Conservation (phyloP, 2,797 vertebrate species). For the Cuculus canorus region DNA sequence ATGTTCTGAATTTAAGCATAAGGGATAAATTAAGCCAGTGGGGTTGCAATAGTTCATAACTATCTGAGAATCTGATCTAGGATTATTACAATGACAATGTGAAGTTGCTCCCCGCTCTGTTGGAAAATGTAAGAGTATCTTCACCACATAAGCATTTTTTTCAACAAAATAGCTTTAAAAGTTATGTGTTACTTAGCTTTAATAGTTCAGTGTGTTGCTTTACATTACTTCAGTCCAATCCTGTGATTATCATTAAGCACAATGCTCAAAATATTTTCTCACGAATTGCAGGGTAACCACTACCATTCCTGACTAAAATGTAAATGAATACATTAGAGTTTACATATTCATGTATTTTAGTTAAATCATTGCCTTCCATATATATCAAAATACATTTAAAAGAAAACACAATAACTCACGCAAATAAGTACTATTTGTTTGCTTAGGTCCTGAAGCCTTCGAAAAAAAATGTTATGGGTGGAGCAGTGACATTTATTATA, state of each 20-base stretch:
- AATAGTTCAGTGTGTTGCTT: neutral
- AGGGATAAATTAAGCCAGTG: neutral
- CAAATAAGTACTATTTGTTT: neutral
- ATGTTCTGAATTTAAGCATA: constrained; percentile 4
- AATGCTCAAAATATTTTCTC: neutral
- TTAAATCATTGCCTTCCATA: neutral
- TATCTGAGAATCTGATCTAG: neutral
- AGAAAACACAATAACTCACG: neutral
- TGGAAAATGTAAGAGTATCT: neutral
- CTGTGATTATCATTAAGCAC: neutral
- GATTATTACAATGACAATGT: neutral
- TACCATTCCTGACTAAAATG: neutral
- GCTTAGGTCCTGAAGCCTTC: neutral
- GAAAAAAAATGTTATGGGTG: neutral
- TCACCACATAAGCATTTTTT: neutral
- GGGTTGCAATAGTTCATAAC: neutral
- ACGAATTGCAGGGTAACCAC: neutral
- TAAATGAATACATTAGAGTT: neutral
- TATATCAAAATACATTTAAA: neutral
- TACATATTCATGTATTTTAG: neutral
- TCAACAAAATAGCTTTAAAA: neutral
- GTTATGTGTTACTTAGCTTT: neutral
- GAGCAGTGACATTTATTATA: neutral
- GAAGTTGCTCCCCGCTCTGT: neutral
- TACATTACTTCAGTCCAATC: neutral